A percentile compares a stretch with the other conserved stretches of the same genome.
phyloP scores from a whole-genome alignment of 2,797 vertebrate species.

The Alca torda region DNA sequence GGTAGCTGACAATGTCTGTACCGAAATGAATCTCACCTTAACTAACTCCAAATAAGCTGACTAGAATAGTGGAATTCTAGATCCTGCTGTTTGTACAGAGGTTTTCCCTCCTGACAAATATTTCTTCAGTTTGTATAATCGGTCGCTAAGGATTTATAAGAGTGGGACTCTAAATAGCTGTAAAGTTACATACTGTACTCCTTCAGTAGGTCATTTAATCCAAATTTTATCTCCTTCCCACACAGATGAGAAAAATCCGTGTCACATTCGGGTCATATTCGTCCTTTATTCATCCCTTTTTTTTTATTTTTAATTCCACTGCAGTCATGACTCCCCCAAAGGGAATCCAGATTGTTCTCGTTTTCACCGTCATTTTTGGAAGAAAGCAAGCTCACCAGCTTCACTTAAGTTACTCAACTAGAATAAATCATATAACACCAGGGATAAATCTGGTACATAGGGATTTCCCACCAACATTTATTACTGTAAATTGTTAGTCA shows the following conservation, averaged over 20 bases:
- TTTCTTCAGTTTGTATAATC: neutral
- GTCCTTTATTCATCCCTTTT: neutral
- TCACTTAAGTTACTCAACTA: neutral
- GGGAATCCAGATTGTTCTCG: neutral
- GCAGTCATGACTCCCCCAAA: constrained; percentile 12
- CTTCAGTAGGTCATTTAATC: constrained; percentile 15
- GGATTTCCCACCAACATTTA: constrained; percentile 3
- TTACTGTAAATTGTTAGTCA: neutral
- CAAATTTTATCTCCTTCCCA: constrained; percentile 18
- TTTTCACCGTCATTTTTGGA: neutral
- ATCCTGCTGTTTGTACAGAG: neutral
- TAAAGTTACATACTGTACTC: neutral
- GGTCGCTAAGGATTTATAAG: neutral
- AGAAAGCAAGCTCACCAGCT: constrained; percentile 7
- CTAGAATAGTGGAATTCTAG: neutral
- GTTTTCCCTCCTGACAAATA: neutral
- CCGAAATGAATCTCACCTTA: neutral
- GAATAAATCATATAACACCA: neutral
- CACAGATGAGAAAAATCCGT: constrained; percentile 17
- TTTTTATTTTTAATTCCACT: neutral
- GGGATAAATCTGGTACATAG: neutral
- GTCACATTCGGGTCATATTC: constrained; percentile 6
- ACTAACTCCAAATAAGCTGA: neutral
- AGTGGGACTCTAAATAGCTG: neutral
- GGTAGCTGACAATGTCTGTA: neutral